Evolutionary conservation across 2,888 invertebrate genomes (phyloP), one percentile per base, ranked within the genome.

Genomic region (Biston stratarius): DNA sequence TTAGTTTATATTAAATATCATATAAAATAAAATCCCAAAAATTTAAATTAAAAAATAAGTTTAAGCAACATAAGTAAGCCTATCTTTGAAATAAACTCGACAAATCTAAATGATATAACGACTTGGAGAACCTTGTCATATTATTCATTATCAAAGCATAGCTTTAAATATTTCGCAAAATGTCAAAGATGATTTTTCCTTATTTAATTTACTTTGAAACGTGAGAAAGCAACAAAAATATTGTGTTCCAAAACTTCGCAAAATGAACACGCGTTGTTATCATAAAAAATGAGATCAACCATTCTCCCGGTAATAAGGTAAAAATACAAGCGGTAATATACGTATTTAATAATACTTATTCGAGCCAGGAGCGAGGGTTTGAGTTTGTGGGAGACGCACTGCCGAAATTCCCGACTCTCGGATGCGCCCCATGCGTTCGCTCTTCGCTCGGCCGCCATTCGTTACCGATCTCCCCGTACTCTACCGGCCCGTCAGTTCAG

Each of bases 401-500:
- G 38, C 74, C 72, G 61, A 73, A 80, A 78, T 80, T 79, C 80
- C 79, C 67, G 59, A 57, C 12, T 42, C 65, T 71, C 64, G 64
- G 65, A 86, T 85, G 89, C 88, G 88, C 87, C 84, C 85, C 82
- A 84, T 87, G 85, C 88, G 83, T 84, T 86, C 83, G 81, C 83
- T 83, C 83, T 76, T 72, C 67, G 76, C 79, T 77, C 80, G 76
- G 74, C 77, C 74, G 74, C 78, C 86, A 85, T 87, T 85, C 83
- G 83, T 85, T 85, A 77, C 77, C 79, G 81, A 80, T 82, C 83
- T 24, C 80, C 79, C 81, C 80, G 78, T 77, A 78, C 78, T 77
- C 78, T 77, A 75, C 84, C 81, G 76, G 79, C 80, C 81, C 84
- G 82, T 86, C 91, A 92, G 92, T 93, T 86, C 91, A 92, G 92